Evolutionary conservation across 2,888 invertebrate species (phyloP).

Genomic region (Cerastis rubricosa): DNA sequence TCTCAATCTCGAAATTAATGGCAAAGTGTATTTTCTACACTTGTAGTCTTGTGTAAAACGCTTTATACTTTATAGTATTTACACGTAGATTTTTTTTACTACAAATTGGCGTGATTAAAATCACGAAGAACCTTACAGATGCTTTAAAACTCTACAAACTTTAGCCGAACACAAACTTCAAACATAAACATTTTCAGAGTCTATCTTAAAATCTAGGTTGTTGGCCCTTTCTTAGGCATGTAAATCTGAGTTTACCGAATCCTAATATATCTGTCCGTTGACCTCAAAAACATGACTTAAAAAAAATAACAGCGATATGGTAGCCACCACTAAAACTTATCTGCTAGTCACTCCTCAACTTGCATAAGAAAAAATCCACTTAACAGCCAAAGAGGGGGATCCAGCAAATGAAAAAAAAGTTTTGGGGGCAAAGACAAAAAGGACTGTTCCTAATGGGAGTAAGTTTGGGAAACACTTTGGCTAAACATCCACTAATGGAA

Average conservation of each 20-base stretch:
- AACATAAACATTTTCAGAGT: background rate
- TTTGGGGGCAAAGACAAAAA: constrained; percentile 86
- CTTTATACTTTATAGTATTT: background rate
- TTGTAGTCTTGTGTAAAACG: background rate
- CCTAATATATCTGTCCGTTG: background rate
- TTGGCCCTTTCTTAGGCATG: background rate
- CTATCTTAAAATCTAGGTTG: background rate
- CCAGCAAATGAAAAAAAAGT: constrained; percentile 82
- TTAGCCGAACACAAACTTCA: background rate
- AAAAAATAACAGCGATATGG: constrained; percentile 17
- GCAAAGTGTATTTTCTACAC: background rate
- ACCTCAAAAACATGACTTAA: background rate
- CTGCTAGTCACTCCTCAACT: constrained; percentile 59
- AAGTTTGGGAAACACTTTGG: constrained; percentile 90
- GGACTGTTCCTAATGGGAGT: constrained; percentile 85
- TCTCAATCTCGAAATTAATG: background rate
- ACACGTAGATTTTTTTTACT: background rate
- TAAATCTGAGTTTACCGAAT: background rate
- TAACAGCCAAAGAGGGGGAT: constrained; percentile 75
- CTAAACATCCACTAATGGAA: constrained; percentile 90
- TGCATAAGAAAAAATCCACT: constrained; percentile 83
- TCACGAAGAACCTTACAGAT: background rate
- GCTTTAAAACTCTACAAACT: background rate
- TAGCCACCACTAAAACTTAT: constrained; percentile 25
- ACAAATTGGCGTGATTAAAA: background rate